These are phyloP conservation scores for Synergus itoensis DNA, from an alignment of 2,888 invertebrate genomes.

Conservation along the genomic window DNA sequence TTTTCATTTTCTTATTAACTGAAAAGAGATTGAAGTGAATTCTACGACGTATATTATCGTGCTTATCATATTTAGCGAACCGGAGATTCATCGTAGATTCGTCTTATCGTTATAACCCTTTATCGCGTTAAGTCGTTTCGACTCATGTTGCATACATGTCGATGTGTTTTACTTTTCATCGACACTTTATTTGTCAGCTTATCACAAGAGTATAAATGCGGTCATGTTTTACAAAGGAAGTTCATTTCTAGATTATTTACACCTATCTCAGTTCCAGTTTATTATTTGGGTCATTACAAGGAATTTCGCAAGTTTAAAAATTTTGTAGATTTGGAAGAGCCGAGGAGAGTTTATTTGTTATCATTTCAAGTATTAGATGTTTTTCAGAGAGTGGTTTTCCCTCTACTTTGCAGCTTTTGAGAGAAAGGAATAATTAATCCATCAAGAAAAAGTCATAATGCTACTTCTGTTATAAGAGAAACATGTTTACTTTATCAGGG, in stretches of 20 bases:
- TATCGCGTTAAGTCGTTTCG: slow-evolving; percentile 16
- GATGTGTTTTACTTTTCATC: background rate
- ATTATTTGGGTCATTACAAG: too few species aligned
- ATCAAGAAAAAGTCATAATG: too few species aligned
- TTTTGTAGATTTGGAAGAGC: too few species aligned
- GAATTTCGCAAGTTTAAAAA: too few species aligned
- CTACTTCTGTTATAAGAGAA: too few species aligned
- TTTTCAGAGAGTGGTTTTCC: too few species aligned
- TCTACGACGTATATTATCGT: slow-evolving; percentile 7
- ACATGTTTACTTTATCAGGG: too few species aligned
- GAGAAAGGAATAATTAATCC: too few species aligned
- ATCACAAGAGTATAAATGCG: background rate
- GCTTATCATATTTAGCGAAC: slow-evolving; percentile 21
- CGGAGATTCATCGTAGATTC: slow-evolving; percentile 13
- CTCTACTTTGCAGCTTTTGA: too few species aligned
- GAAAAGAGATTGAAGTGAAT: background rate
- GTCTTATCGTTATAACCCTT: slow-evolving; percentile 34
- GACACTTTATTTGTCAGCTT: slow-evolving; percentile 7
- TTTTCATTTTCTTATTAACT: background rate
- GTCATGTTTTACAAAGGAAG: background rate
- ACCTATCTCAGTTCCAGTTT: background rate
- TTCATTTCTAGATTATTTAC: background rate
- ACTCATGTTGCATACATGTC: background rate
- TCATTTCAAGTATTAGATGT: too few species aligned
- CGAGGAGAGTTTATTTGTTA: too few species aligned